A percentile compares a stretch with the other conserved stretches of the same genome.
These are phyloP conservation scores for Momotus momota DNA, from an alignment of 2,797 vertebrate genomes.

Conservation along the genomic window DNA sequence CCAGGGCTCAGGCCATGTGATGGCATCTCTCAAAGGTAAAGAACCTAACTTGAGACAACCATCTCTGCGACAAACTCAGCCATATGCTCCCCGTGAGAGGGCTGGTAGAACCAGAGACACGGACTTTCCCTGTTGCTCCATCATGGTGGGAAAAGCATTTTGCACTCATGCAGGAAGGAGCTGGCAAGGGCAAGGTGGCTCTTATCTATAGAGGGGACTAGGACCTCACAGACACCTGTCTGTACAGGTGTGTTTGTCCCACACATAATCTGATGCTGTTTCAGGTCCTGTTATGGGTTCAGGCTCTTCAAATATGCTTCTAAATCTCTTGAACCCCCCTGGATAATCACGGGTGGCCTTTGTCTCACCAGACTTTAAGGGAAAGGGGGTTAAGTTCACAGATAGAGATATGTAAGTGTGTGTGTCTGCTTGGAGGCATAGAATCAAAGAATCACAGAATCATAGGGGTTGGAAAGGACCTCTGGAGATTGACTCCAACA, in stretches of 20 bases:
- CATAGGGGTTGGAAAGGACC: too few relatives aligned
- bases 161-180: background rate
- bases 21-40: background rate
- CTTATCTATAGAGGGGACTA: background rate
- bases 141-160: background rate
- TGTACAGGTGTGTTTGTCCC: too few relatives aligned
- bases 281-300: background rate
- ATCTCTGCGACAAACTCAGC: background rate
- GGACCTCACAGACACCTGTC: background rate
- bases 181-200: background rate
- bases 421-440: too few relatives aligned
- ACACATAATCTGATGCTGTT: background rate
- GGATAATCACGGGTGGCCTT: background rate
- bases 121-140: too few relatives aligned
- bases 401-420: background rate
- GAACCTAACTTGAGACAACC: background rate
- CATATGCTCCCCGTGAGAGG: background rate
- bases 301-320: background rate
- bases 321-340: background rate
- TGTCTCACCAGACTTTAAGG: background rate
- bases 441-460: too few relatives aligned
- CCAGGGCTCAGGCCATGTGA: background rate
- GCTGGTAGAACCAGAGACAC: too few relatives aligned
- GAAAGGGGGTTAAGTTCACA: background rate
- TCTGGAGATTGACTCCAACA: too few relatives aligned